These are phyloP conservation scores for Oryctes rhinoceros DNA, from an alignment of 1,140 invertebrate genomes.

Conservation along the genomic window DNA sequence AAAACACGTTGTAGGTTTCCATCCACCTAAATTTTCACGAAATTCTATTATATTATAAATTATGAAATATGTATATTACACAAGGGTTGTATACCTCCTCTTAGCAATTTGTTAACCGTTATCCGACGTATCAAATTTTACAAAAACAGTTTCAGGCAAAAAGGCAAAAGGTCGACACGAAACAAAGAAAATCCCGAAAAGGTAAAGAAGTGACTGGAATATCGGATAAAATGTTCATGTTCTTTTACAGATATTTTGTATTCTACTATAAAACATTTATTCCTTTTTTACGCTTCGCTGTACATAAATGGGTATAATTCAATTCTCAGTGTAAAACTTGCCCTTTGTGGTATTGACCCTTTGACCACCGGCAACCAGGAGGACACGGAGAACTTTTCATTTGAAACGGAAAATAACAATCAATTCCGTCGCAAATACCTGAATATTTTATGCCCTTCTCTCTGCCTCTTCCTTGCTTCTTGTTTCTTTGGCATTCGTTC, in stretches of 20 bases:
- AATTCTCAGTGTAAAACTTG: constrained; percentile 30
- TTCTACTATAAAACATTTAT: constrained; percentile 35
- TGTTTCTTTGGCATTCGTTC: neutral
- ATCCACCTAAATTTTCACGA: no score
- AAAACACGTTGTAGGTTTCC: no score
- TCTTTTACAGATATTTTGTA: constrained; percentile 23
- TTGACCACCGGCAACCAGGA: neutral
- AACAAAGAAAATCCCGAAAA: neutral
- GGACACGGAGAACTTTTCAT: constrained; percentile 20
- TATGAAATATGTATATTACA: no score
- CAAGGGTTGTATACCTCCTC: no score
- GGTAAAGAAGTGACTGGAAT: neutral
- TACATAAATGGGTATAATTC: constrained; percentile 36
- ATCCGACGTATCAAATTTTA: no score
- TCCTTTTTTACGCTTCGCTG: constrained; percentile 25
- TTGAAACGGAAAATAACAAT: constrained; percentile 37
- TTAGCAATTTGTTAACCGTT: no score
- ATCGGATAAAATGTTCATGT: constrained; percentile 22
- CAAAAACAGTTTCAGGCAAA: no score
- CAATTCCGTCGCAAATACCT: constrained; percentile 29
- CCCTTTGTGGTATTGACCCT: constrained; percentile 30
- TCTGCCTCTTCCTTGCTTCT: neutral
- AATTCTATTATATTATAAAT: no score
- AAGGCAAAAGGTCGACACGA: neutral
- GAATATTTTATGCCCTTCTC: constrained; percentile 15